Conservation (phyloP, 2,888 invertebrate genomes). For the Abscondita cerata region DNA sequence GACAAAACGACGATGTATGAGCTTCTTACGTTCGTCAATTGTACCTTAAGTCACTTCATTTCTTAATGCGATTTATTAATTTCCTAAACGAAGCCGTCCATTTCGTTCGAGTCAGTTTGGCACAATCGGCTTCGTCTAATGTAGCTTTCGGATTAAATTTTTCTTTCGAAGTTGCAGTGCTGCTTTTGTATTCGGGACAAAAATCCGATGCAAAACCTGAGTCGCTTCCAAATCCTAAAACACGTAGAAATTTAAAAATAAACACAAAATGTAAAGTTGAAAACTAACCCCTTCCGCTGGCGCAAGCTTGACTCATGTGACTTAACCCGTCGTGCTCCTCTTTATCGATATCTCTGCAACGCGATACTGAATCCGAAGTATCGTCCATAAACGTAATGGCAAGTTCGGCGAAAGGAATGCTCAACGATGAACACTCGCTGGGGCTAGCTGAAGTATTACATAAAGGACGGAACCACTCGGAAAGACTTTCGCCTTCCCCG, state of each 20-base stretch:
- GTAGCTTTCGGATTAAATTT: constrained; percentile 54
- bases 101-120: constrained; percentile 62
- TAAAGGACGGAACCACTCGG: constrained; percentile 57
- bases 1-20: not conserved
- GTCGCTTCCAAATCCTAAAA: constrained; percentile 58
- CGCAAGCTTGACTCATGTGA: constrained; percentile 46
- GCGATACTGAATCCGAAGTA: constrained; percentile 52
- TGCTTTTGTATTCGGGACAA: constrained; percentile 58
- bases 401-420: constrained; percentile 56
- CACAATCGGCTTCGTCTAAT: constrained; percentile 57
- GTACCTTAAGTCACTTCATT: constrained; percentile 41
- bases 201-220: constrained; percentile 63
- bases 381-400: constrained; percentile 58
- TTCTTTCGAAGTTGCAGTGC: constrained; percentile 56
- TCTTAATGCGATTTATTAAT: constrained; percentile 58
- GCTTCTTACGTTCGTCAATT: not conserved
- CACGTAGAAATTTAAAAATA: not conserved
- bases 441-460: constrained; percentile 41
- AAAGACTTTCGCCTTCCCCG: constrained; percentile 55
- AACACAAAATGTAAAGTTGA: not conserved
- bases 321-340: constrained; percentile 46
- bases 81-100: constrained; percentile 70
- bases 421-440: constrained; percentile 57
- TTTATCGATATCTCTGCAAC: constrained; percentile 42
- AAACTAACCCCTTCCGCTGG: constrained; percentile 53